Base-by-base conservation (phyloP, 2,797 vertebrate species). In the Epinephelus coioides region DNA sequence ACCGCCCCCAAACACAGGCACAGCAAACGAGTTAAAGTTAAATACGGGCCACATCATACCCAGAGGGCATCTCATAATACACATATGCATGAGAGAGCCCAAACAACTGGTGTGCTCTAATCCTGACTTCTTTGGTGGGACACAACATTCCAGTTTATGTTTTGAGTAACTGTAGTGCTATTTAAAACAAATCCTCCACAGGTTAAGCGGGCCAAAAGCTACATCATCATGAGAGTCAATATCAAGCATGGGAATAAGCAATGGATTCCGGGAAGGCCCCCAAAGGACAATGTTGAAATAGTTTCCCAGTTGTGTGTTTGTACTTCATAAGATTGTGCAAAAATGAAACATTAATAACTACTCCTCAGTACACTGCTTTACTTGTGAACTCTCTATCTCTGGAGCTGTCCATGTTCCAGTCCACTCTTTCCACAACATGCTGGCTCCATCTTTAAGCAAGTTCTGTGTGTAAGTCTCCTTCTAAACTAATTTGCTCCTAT, bases 21-120 rank as follows among this genome's bases (percentile, higher is more conserved):
- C 46, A 61, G 19, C n/a, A 50, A 72, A 77, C 13, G 38, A 40
- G 43, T 65, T 51, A 50, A 17, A 54, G 46, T 53, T 73, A 54
- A 76, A 84, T 79, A 77, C 72, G 71, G 85, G 73, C 15, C 70
- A 85, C 65, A 43, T 78, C 50, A 59, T 50, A 64, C 18, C 89
- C 82, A 72, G 72, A 30, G 55, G 85, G 44, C 51, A 75, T 38
- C 19, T 43, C 75, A 84, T 25, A 70, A 65, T 71, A 72, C 56
- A 79, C 56, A 51, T 68, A 69, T 82, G 79, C 76, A 81, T 79
- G 81, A 83, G 50, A 59, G 68, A 82, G 63, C 43, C 63, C 64
- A 72, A 81, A 86, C 71, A 83, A 79, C 27, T 14, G 13, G 6
- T 69, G 40, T 17, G 55, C 44, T 69, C 44, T 66, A 18, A 53